Percentiles rank a stretch among this genome's conserved stretches.
Conservation (phyloP, 2,888 invertebrate genomes). For the Alsophila aescularia region DNA sequence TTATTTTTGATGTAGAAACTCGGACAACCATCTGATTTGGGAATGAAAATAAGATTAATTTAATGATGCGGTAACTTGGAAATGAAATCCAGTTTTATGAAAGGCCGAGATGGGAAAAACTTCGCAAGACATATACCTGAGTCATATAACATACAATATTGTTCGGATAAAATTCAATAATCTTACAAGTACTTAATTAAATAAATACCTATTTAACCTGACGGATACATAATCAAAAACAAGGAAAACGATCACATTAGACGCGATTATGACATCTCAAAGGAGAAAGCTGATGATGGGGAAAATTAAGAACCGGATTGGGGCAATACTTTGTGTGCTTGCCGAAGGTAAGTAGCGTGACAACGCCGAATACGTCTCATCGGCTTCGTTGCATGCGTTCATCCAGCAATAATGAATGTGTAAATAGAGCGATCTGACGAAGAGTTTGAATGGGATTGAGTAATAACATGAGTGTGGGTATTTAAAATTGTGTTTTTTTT, state of each 20-base stretch:
- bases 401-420: constrained; percentile 42
- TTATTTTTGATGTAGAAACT: too few species aligned
- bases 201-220: too few species aligned
- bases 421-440: constrained; percentile 33
- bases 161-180: too few species aligned
- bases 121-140: too few species aligned
- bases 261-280: constrained; percentile 40
- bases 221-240: constrained; percentile 15
- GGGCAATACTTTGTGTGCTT: constrained; percentile 37
- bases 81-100: too few species aligned
- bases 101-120: too few species aligned
- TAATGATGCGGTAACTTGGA: too few species aligned
- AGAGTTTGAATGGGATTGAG: neutral
- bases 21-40: too few species aligned
- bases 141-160: too few species aligned
- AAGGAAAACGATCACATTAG: constrained; percentile 26
- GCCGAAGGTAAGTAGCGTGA: constrained; percentile 65
- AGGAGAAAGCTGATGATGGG: constrained; percentile 50
- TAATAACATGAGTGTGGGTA: neutral
- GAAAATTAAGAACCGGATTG: constrained; percentile 57
- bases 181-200: too few species aligned
- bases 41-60: too few species aligned
- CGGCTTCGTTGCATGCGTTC: constrained; percentile 44
- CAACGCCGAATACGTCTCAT: constrained; percentile 35
- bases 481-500: too few species aligned